Base-by-base conservation (phyloP, 2,797 vertebrate species). In the Emys orbicularis region DNA sequence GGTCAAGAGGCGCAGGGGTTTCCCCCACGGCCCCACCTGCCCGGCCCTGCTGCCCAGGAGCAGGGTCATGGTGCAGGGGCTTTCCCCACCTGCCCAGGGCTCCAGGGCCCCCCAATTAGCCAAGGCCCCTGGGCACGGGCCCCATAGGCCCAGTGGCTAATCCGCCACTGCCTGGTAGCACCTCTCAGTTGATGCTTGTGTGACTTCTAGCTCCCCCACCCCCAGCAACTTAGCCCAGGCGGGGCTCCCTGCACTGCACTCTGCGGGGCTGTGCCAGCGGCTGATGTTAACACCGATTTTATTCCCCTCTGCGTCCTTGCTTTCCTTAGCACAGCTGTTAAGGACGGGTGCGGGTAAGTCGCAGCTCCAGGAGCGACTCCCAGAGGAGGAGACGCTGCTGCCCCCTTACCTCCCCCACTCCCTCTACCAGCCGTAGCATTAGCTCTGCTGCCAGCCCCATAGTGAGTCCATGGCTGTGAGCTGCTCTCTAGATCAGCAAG, bases 311-410 rank as follows among this genome's bases (percentile, higher is more conserved):
- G 93, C 0, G 19, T 90, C 0, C 37, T 96, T 87, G 89, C 87
- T 29, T 56, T 12, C 87, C 72, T 57, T 94, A 97, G 97, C 97
- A 82, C 96, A 96, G 91, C 95, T 97, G 27, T 3, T 79, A 13
- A 7, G 1, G 93, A 95, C 8, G 0, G 93, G 94, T 49, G 54
- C 93, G 96, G 97, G 97, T 98, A 97, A 97, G 97, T 97, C 89
- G 93, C 94, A 2, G 2, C 84, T 91, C 0, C 0, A 54, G 93
- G 31, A 5, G 96, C 49, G 86, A 29, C 87, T 54, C n/a, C 31
- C 49, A 44, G 27, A 25, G 31, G 41, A 65, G 31, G 49, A 50
- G 19, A 34, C 1, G 31, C 57, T 83, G 65, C 52, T 29, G 47
- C 29, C 52, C 74, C 88, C 54, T 16, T 49, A 44, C 44, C 41